Evolutionary conservation across 2,888 invertebrate genomes (phyloP).

Genomic region (Lasioglossum lativentre): DNA sequence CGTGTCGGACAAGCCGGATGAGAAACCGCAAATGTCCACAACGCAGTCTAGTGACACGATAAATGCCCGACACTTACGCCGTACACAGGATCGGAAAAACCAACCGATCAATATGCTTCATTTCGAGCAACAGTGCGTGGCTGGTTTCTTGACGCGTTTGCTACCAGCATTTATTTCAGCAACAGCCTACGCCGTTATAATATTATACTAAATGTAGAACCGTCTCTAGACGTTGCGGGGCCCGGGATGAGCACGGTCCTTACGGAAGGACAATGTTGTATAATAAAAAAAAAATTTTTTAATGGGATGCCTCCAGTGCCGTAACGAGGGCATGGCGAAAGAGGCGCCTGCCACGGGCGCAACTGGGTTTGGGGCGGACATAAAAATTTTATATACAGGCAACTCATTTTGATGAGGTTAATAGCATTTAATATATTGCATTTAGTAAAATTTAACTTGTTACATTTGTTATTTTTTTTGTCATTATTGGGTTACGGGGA

Average conservation of each 20-base stretch:
- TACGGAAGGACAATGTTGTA: too few species aligned
- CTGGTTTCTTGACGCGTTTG: not conserved
- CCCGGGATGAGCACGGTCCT: not conserved
- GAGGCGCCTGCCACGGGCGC: too few species aligned
- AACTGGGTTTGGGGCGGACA: too few species aligned
- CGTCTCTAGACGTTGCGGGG: not conserved
- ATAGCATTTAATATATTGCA: too few species aligned
- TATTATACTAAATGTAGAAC: not conserved
- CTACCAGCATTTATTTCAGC: conserved; percentile 2
- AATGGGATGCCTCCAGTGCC: too few species aligned
- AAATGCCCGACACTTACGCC: conserved; percentile 11
- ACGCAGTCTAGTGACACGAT: conserved; percentile 39
- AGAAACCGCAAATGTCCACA: conserved; percentile 80
- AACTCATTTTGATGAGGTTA: too few species aligned
- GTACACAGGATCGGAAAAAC: conserved; percentile 8
- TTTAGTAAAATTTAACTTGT: too few species aligned
- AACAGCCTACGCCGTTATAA: not conserved
- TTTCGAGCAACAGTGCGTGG: not conserved
- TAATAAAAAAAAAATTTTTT: too few species aligned
- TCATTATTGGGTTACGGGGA: too few species aligned
- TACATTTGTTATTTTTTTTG: too few species aligned
- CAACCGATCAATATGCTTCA: not conserved
- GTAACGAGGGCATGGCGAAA: too few species aligned
- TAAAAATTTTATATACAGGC: too few species aligned
- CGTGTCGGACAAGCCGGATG: conserved; percentile 80